phyloP scores from a whole-genome alignment of 2,888 invertebrate species.

The Xanthia icteritia region DNA sequence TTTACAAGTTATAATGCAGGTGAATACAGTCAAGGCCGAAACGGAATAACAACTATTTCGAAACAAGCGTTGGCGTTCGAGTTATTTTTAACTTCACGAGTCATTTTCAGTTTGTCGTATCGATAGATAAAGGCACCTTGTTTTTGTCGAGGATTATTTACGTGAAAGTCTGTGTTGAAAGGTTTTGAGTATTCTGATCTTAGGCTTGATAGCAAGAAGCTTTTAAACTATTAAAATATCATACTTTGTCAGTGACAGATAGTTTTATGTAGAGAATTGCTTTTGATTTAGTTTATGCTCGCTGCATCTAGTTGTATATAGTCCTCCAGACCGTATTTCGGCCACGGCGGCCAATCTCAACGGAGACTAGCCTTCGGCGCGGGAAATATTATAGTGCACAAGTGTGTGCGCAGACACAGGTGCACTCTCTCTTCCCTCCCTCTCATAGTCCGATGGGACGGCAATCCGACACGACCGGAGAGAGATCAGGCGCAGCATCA shows the following conservation, averaged over 20 bases:
- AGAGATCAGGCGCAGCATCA: too few relatives aligned
- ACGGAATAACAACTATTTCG: constrained; percentile 44
- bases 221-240: neutral
- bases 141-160: constrained; percentile 14
- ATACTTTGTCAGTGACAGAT: neutral
- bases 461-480: too few relatives aligned
- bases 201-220: neutral
- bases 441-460: too few relatives aligned
- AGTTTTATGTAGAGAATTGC: neutral
- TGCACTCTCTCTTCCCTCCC: too few relatives aligned
- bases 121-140: constrained; percentile 12
- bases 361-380: too few relatives aligned
- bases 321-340: too few relatives aligned
- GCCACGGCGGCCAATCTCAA: too few relatives aligned
- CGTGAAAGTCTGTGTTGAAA: constrained; percentile 6
- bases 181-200: neutral
- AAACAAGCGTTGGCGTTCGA: constrained; percentile 44
- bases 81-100: constrained; percentile 49
- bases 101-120: constrained; percentile 41
- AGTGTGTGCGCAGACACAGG: too few relatives aligned
- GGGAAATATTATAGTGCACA: too few relatives aligned
- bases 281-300: neutral
- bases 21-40: constrained; percentile 43
- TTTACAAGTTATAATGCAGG: constrained; percentile 47
- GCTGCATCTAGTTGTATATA: too few relatives aligned